A percentile compares a stretch with the other conserved stretches of the same genome.
Evolutionary conservation across 2,113 vertebrate genomes (phyloP).

Genomic region (Physeter macrocephalus): DNA sequence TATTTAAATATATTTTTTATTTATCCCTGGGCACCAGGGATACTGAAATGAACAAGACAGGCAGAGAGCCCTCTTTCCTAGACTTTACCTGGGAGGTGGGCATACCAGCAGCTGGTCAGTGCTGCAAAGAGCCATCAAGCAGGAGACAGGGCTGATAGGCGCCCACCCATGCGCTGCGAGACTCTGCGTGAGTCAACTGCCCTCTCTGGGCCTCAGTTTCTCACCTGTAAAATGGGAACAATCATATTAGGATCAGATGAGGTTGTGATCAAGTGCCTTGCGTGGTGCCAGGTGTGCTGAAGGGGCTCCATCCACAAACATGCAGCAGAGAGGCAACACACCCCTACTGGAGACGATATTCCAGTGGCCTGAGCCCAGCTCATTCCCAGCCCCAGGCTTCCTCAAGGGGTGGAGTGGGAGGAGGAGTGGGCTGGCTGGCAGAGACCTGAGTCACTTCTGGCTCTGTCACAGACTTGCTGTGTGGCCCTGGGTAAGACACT

Average conservation of each 20-base stretch:
- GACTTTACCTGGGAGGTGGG: accelerated
- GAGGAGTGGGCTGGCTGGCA: not conserved
- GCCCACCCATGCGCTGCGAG: not conserved
- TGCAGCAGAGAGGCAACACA: accelerated
- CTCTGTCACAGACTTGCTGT: not conserved
- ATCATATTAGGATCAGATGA: not conserved
- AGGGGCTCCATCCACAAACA: not conserved
- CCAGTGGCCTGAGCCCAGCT: not conserved
- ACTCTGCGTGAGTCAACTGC: not conserved
- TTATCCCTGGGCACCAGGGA: not conserved
- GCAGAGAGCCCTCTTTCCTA: not conserved
- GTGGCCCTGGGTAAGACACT: not conserved
- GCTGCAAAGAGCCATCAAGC: not conserved
- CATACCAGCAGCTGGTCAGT: not conserved
- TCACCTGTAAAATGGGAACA: not conserved
- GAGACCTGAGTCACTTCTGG: not conserved
- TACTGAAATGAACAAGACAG: not conserved
- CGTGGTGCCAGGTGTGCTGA: not conserved
- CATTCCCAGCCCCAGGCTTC: not conserved
- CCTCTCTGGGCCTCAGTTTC: not conserved
- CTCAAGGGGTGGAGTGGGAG: not conserved
- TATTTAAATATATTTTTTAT: not conserved
- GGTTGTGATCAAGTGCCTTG: not conserved
- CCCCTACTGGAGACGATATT: not conserved
- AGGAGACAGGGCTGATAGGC: not conserved